Conservation (phyloP, 2,797 vertebrate genomes). For the Brachymystax lenok region DNA sequence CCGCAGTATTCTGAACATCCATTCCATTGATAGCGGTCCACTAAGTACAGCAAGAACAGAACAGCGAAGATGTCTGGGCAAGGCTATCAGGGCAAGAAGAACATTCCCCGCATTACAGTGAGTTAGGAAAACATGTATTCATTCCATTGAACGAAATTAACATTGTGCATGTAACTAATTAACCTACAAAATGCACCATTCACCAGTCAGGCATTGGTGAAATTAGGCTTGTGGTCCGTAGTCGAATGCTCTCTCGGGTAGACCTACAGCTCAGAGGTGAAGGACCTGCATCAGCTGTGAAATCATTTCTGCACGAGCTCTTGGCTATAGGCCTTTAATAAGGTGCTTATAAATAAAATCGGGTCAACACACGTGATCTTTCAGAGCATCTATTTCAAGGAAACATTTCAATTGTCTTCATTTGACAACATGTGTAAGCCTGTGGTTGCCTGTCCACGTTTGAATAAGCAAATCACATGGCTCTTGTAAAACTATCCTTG, state of each 20-base stretch:
- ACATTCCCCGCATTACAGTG: slow-evolving; percentile 98
- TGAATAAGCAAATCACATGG: neutral
- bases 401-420: neutral
- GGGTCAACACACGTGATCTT: neutral
- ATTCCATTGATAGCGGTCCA: slow-evolving; percentile 57
- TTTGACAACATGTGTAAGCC: neutral
- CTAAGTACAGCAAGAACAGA: slow-evolving; percentile 51
- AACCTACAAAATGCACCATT: neutral
- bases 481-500: neutral
- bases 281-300: slow-evolving; percentile 4
- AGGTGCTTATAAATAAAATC: neutral
- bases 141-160: neutral
- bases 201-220: neutral
- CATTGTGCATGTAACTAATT: neutral
- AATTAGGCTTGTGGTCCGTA: neutral
- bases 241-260: slow-evolving; percentile 5
- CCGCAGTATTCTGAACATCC: slow-evolving; percentile 50
- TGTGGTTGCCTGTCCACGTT: neutral
- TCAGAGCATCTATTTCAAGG: neutral
- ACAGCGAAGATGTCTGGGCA: slow-evolving; percentile 84
- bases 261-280: neutral
- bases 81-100: slow-evolving; percentile 97
- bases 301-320: slow-evolving; percentile 12
- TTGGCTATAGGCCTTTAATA: neutral
- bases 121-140: slow-evolving; percentile 60